Base-by-base conservation (phyloP, 1,140 invertebrate species). In the Drosophila biarmipes region DNA sequence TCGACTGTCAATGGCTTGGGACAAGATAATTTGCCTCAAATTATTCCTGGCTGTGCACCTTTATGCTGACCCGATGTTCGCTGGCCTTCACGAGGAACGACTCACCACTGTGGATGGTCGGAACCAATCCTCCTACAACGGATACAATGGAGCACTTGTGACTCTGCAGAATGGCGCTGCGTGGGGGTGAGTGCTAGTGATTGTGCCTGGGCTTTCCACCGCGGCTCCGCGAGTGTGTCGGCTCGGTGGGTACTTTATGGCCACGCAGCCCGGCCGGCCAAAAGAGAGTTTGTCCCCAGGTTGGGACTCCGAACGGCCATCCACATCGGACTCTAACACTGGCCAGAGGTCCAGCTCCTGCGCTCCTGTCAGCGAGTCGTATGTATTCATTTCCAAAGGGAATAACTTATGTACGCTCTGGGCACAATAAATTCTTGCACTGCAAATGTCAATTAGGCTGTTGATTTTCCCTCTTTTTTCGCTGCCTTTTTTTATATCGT, bases 351-450 rank as follows among this genome's bases (percentile, higher is more conserved):
- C 54, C 59, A 63, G 75, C 73, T 76, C 72, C 73, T 77, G 62
- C 76, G 73, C 73, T 73, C 80, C 68, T 72, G 80, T 85, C 80
- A 80, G 38, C 59, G 21, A 75, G 52, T 73, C 58, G 81, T 86
- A 90, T 73, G 86, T 90, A 90, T 84, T 90, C 87, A 91, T 91
- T 90, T 91, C 90, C 90, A 91, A 91, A 91, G 90, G 90, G 90
- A 91, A 91, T 91, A 91, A 91, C 90, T 91, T 91, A 91, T 91
- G 90, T 91, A 91, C 90, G 90, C 90, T 90, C 86, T 84, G 85
- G 90, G 90, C 86, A 91, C 90, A 91, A 91, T 91, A 91, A 91
- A 91, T 91, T 91, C 90, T 91, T 91, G 82, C 73, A 82, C 89
- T 90, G 86, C 64, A 90, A 90, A 90, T 90, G 86, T 90, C 86